Base-by-base conservation (phyloP, 2,888 invertebrate genomes). In the Megalurothrips usitatus region DNA sequence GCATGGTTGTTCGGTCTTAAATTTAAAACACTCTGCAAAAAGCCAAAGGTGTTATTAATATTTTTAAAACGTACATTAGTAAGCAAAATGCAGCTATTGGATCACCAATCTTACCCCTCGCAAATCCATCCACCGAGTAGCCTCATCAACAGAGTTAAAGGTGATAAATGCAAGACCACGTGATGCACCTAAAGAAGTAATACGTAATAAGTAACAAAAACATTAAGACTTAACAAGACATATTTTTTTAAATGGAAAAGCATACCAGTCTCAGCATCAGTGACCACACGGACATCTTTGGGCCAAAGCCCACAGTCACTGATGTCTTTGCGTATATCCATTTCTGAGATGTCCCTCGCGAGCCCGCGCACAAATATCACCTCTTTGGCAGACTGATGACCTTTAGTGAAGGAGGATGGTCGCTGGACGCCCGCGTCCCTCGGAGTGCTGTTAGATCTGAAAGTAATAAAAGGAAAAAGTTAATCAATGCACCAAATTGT, bases 351-450 rank as follows among this genome's bases (percentile, higher is more conserved):
- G 9, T 75, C 68, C 23, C 68, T 75, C 9, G 68, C 68, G 12
- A 75, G 68, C 26, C 68, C 68, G 10, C 68, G 23, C 3, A 75
- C 26, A 75, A 75, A 75, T 75, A 75, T 75, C 26, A 75, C 68
- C 68, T 75, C 68, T 75, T 26, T 75, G 68, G 68, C 23, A 75
- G 68, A 75, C 26, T 26, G 68, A 75, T 23, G 68, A 75, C 26
- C 12, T 26, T 75, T 75, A 12, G 68, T 8, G 12, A 26, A 26
- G 10, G 12, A 75, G n/a, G 58, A 12, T 6, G 58, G 58, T n/a
- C n/a, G 58, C 58, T 43, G 34, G 34, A 2, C 34, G 34, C 58
- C 26, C 23, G 68, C 11, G 26, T 75, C 68, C 12, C 26, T 75
- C 10, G 23, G 12, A 9, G 68, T 19, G 12, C 9, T 75, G 68